These are phyloP conservation scores for Ophioderma brevispina DNA, from an alignment of 35 echinoderm and acorn worm genomes.

Conservation along the genomic window DNA sequence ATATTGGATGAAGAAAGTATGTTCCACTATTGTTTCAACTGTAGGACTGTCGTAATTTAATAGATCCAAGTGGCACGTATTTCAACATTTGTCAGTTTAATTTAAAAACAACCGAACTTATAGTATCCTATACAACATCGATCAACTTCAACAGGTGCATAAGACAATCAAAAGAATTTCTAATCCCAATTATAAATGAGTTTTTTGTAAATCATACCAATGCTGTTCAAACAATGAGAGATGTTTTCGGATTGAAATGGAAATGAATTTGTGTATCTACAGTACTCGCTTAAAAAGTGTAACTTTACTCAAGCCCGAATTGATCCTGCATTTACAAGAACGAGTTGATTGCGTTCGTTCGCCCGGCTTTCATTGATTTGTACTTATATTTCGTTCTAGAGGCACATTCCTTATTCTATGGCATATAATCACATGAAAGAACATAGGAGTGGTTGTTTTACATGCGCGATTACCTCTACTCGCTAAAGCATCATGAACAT, in stretches of 20 bases:
- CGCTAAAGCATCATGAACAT: not conserved
- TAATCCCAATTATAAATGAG: too few relatives aligned
- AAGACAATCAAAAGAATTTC: too few relatives aligned
- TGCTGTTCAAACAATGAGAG: not conserved
- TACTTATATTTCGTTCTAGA: not conserved
- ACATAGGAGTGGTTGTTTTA: not conserved
- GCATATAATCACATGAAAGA: conserved; percentile 11
- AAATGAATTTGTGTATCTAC: not conserved
- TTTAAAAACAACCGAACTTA: too few relatives aligned
- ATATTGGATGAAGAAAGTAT: too few relatives aligned
- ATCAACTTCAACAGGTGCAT: too few relatives aligned
- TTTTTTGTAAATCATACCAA: not conserved
- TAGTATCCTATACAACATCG: too few relatives aligned
- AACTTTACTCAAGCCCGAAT: not conserved
- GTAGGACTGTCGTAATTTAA: too few relatives aligned
- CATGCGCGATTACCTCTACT: not conserved
- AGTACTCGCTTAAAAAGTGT: not conserved
- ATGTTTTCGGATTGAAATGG: too few relatives aligned
- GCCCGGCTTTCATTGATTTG: not conserved
- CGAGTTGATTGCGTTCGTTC: conserved; percentile 1
- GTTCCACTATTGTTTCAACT: too few relatives aligned
- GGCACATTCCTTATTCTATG: not conserved
- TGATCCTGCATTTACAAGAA: not conserved
- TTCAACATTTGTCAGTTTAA: too few relatives aligned
- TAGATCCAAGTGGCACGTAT: too few relatives aligned